A percentile compares a stretch with the other conserved stretches of the same genome.
Conservation (phyloP, 2,888 invertebrate genomes). For the Luffia ferchaultella region DNA sequence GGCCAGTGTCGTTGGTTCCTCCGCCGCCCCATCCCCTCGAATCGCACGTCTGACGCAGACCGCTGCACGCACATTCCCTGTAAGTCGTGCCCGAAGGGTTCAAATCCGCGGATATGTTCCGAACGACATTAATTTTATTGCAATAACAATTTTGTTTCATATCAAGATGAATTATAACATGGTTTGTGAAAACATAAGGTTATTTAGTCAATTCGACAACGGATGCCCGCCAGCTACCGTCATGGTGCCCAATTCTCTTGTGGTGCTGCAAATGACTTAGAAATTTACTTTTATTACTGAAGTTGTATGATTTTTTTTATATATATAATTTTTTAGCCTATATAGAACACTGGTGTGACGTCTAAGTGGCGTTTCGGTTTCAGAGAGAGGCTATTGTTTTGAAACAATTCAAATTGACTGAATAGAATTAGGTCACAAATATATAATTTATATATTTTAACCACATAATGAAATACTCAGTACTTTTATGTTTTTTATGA, state of each 20-base stretch:
- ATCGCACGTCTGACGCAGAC: conserved; percentile 32
- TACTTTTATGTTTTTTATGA: background rate
- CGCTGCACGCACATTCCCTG: conserved; percentile 26
- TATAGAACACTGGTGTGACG: no score
- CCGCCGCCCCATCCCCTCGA: conserved; percentile 40
- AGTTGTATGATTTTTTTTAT: conserved; percentile 18
- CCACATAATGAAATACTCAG: background rate
- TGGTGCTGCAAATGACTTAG: background rate
- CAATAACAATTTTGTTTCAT: no score
- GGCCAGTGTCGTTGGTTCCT: conserved; percentile 36
- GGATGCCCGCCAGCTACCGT: background rate
- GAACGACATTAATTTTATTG: no score
- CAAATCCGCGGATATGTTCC: background rate
- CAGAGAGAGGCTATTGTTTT: conserved; percentile 61
- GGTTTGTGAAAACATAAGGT: no score
- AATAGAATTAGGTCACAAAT: conserved; percentile 59
- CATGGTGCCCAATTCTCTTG: background rate
- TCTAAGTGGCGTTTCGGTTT: no score
- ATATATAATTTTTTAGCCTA: no score
- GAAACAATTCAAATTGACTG: conserved; percentile 61
- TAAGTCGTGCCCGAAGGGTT: conserved; percentile 18
- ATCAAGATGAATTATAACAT: no score
- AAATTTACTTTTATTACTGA: no score
- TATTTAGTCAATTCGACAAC: background rate
- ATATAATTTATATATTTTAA: conserved; percentile 24